A percentile compares a stretch with the other conserved stretches of the same genome.
phyloP scores from a whole-genome alignment of 2,113 vertebrate genomes.

The Actenoides hombroni region DNA sequence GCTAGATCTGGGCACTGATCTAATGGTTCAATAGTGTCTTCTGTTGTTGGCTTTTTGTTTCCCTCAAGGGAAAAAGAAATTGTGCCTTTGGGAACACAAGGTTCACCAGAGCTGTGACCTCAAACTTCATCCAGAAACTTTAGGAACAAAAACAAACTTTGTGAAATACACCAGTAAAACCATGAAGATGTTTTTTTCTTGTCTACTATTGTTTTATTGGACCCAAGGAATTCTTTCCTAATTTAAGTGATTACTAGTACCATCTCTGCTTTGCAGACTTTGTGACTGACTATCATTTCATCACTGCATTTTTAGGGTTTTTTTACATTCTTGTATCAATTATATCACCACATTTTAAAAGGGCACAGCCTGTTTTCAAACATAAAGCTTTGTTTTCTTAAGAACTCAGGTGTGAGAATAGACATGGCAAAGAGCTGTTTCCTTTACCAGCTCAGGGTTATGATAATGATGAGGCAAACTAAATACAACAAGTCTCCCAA shows the following conservation, averaged over 20 bases:
- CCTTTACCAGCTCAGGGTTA: not conserved
- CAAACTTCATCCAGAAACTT: slow-evolving; percentile 23
- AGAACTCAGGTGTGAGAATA: not conserved
- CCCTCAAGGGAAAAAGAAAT: not conserved
- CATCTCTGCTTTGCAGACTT: slow-evolving; percentile 16
- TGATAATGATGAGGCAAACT: not conserved
- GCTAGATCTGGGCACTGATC: slow-evolving; percentile 7
- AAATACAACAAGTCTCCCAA: not conserved
- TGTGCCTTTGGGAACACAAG: slow-evolving; percentile 15
- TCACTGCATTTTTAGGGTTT: not conserved
- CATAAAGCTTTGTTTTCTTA: not conserved
- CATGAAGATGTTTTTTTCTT: not conserved
- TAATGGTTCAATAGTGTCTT: not conserved
- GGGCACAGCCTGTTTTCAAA: not conserved
- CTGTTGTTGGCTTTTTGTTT: slow-evolving; percentile 7
- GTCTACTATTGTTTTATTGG: not conserved
- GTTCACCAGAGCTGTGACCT: slow-evolving; percentile 22
- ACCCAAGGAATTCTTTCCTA: slow-evolving; percentile 34
- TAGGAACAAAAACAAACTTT: not conserved
- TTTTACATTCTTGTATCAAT: not conserved
- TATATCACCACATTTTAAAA: not conserved
- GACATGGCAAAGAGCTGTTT: not conserved
- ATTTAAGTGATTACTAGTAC: slow-evolving; percentile 45
- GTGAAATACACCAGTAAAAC: slow-evolving; percentile 17
- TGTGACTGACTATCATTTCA: slow-evolving; percentile 19